Evolutionary conservation across 2,797 vertebrate genomes (phyloP).

Genomic region (Urosaurus nigricauda): DNA sequence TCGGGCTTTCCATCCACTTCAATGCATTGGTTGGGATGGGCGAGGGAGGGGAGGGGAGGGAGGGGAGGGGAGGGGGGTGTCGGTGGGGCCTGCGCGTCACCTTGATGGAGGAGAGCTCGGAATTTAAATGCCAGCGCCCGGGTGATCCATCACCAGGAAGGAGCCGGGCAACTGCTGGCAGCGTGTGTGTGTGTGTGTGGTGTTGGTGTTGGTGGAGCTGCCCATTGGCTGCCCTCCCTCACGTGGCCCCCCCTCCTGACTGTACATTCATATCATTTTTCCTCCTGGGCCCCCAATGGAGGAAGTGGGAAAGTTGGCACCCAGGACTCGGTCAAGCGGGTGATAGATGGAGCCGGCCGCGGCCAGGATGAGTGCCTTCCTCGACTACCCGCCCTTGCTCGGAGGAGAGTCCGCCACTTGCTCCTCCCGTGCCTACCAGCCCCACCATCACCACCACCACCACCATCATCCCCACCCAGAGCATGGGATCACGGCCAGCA

Average conservation of each 20-base stretch:
- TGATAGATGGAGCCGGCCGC: constrained; percentile 88
- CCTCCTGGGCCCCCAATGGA: constrained; percentile 84
- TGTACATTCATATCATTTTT: constrained; percentile 93
- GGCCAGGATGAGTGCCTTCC: constrained; percentile 93
- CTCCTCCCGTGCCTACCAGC: constrained; percentile 86
- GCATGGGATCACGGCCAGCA: constrained; percentile 91
- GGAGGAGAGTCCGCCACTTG: constrained; percentile 92
- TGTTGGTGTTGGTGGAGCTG: constrained; percentile 76
- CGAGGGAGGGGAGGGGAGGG: not conserved
- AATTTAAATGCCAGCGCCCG: constrained; percentile 96
- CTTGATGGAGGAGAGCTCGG: constrained; percentile 88
- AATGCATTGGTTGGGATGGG: constrained; percentile 25
- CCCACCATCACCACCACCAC: constrained; percentile 16
- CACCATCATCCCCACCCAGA: constrained; percentile 81
- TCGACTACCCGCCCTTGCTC: constrained; percentile 90
- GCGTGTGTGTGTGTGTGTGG: too few relatives aligned
- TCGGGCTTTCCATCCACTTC: constrained; percentile 33
- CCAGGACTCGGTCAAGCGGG: constrained; percentile 79
- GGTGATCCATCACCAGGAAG: constrained; percentile 89
- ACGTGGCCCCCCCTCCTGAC: constrained; percentile 78
- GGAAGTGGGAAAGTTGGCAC: constrained; percentile 92
- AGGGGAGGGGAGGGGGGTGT: not conserved
- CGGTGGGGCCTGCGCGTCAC: constrained; percentile 82
- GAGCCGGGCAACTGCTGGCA: constrained; percentile 84
- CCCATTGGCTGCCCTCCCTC: constrained; percentile 89